Evolutionary conservation across 2,113 vertebrate species (phyloP).

Genomic region (Trogon surrucura): DNA sequence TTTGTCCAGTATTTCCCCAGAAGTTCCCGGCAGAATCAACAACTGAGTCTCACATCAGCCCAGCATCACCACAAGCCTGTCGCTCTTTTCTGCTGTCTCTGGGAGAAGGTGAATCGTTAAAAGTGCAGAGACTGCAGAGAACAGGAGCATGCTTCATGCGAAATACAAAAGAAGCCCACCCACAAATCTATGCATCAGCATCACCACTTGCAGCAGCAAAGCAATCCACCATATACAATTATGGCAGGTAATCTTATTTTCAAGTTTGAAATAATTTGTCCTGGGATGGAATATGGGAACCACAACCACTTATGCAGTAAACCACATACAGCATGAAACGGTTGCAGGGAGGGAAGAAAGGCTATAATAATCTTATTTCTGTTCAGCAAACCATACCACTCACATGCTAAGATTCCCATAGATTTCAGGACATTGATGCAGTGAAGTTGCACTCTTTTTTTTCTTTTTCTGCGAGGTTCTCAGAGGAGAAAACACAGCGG

Average conservation of each 20-base stretch:
- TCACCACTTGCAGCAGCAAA: background rate
- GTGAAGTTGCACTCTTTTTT: background rate
- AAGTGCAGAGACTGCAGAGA: background rate
- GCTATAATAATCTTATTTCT: background rate
- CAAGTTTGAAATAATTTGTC: slow-evolving; percentile 22
- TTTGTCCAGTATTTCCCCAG: background rate
- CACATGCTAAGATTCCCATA: background rate
- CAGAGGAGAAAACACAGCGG: background rate
- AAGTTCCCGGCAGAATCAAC: background rate
- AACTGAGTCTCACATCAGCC: background rate
- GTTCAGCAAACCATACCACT: background rate
- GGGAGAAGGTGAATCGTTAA: background rate
- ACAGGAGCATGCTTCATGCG: fast-evolving
- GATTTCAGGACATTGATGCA: background rate
- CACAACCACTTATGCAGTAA: slow-evolving; percentile 1
- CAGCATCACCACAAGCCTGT: background rate
- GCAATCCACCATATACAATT: background rate
- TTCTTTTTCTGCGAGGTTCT: background rate
- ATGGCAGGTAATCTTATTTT: slow-evolving; percentile 14
- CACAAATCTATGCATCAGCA: background rate
- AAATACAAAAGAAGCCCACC: background rate
- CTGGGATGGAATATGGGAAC: background rate
- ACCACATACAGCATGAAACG: background rate
- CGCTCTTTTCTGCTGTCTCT: background rate
- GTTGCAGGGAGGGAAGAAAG: background rate